A percentile compares a stretch with the other conserved stretches of the same genome.
These are phyloP conservation scores for Drosophila nasuta DNA, from an alignment of 1,140 invertebrate species.

Conservation along the genomic window DNA sequence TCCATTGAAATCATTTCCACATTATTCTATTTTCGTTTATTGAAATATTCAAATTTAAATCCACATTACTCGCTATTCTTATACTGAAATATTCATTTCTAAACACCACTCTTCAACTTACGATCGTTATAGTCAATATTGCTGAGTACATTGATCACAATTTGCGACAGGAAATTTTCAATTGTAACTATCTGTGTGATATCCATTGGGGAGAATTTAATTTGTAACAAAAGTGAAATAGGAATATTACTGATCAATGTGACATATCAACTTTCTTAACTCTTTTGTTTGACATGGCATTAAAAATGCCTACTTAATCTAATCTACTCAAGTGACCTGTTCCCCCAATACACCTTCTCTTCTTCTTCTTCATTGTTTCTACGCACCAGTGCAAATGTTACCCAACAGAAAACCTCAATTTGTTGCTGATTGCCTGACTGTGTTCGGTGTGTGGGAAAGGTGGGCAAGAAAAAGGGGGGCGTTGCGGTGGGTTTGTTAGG, in stretches of 20 bases:
- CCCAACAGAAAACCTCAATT: slow-evolving; percentile 66
- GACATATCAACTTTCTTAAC: neutral
- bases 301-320: slow-evolving; percentile 21
- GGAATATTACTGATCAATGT: slow-evolving; percentile 1
- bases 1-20: no score
- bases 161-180: slow-evolving; percentile 32
- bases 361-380: neutral
- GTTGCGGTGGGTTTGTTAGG: slow-evolving; percentile 32
- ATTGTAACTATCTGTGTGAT: neutral
- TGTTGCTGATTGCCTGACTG: slow-evolving; percentile 56
- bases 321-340: slow-evolving; percentile 16
- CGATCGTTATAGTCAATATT: neutral
- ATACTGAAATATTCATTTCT: neutral
- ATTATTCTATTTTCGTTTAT: no score
- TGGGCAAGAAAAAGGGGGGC: neutral
- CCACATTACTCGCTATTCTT: neutral
- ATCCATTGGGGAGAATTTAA: neutral
- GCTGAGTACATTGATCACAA: slow-evolving; percentile 6
- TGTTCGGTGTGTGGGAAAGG: neutral
- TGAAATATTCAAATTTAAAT: neutral
- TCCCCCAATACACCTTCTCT: neutral
- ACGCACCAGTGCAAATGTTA: slow-evolving; percentile 43
- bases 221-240: slow-evolving; percentile 2
- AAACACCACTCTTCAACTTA: neutral
- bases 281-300: slow-evolving; percentile 2